Evolutionary conservation across 1,140 invertebrate species (phyloP), one percentile per base, ranked within the genome.

Genomic region (Venustaconcha ellipsiformis): DNA sequence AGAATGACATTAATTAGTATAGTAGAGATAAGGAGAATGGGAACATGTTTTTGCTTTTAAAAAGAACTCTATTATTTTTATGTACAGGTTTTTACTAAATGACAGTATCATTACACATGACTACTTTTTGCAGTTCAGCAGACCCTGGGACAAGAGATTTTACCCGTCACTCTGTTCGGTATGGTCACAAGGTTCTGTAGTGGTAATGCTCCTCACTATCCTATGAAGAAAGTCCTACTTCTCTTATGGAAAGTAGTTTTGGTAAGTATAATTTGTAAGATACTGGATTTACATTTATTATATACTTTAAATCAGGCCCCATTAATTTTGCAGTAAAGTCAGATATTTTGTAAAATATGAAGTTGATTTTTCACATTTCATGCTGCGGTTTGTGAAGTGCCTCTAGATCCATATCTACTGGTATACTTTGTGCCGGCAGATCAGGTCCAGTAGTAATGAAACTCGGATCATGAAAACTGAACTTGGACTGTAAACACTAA

Each of bases 151-250:
- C 96, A 97, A 84, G 96, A 98, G 87, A 89, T 97, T 67, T 89
- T 99, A 17, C 94, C 95, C 17, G 93, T 98, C 5, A 96, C 97
- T 85, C 91, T 99, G 72, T 92, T 99, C 65, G 94, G 94, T 78
- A 90, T 99, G 97, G 95, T 99, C 13, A 97, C 96, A 23, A 93
- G 94, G 80, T 97, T 99, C 87, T 99, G 97, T 90, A 96, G 95
- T 85, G 97, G 97, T 1, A 94, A 94, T 60, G 95, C 96, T 15
- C 96, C 97, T 64, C 96, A 98, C 91, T 99, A 98, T 91, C 97
- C 97, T 18, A 98, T 99, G 93, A 99, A 98, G 89, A 99, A 99
- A 92, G 95, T 99, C 70, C 90, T 99, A 48, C 90, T 99, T n/a
- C 89, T 99, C 3, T 88, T 99, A 17, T 99, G 98, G 98, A 99